A percentile compares a stretch with the other conserved stretches of the same genome.
Evolutionary conservation across 1,140 invertebrate species (phyloP).

Genomic region (Drosophila cardini): DNA sequence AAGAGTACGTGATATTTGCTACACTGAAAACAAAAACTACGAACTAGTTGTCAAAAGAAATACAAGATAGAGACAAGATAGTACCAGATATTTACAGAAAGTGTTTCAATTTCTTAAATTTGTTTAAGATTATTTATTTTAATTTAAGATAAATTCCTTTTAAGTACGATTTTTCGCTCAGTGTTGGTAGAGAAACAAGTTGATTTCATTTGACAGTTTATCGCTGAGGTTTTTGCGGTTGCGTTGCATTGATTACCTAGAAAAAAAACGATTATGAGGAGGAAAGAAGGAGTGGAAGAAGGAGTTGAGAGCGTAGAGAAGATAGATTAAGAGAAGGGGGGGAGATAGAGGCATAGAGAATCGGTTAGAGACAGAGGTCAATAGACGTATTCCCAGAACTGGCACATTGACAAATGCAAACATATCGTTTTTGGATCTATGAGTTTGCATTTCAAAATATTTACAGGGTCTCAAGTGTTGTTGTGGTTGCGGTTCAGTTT

Average conservation of each 20-base stretch:
- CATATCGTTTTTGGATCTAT: slow-evolving; percentile 39
- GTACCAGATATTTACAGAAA: too few relatives aligned
- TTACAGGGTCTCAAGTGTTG: slow-evolving; percentile 43
- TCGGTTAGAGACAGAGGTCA: slow-evolving; percentile 26
- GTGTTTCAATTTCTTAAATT: too few relatives aligned
- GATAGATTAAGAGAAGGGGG: neutral
- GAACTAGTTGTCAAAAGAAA: too few relatives aligned
- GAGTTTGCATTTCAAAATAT: slow-evolving; percentile 57
- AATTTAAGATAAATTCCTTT: too few relatives aligned
- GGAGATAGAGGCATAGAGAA: slow-evolving; percentile 7
- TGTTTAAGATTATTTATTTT: too few relatives aligned
- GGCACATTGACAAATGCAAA: slow-evolving; percentile 42
- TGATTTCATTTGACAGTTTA: slow-evolving; percentile 70
- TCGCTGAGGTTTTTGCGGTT: slow-evolving; percentile 66
- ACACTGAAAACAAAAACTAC: too few relatives aligned
- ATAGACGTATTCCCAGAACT: slow-evolving; percentile 62
- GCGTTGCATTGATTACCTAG: slow-evolving; percentile 31
- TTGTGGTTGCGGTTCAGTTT: neutral
- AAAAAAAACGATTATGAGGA: neutral
- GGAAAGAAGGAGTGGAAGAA: neutral
- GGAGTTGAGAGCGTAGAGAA: slow-evolving; percentile 25
- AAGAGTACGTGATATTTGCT: too few relatives aligned
- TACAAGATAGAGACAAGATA: too few relatives aligned
- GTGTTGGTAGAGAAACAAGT: slow-evolving; percentile 23
- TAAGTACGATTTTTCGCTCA: neutral